Evolutionary conservation across 2,113 vertebrate genomes (phyloP).

Genomic region (Tachycineta bicolor): DNA sequence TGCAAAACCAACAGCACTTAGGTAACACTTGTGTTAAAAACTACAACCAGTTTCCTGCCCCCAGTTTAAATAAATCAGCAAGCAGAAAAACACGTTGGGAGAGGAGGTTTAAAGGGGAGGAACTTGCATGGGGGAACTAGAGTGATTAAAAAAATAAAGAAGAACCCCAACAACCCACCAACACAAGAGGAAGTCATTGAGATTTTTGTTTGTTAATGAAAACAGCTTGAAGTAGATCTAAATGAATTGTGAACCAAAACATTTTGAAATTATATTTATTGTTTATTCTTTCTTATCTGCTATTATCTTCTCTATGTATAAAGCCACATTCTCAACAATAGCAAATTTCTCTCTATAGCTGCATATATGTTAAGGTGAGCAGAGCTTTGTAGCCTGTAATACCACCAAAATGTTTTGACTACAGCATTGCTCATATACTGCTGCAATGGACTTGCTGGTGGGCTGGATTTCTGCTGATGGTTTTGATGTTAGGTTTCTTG

Average conservation of each 20-base stretch:
- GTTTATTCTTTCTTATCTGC: background rate
- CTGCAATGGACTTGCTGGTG: background rate
- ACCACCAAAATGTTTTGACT: background rate
- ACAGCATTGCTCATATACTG: background rate
- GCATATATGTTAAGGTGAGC: accelerated
- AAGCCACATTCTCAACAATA: background rate
- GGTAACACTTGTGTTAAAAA: background rate
- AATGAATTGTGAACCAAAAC: background rate
- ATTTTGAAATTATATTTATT: background rate
- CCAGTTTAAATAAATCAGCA: slow-evolving; percentile 1
- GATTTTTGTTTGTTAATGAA: background rate
- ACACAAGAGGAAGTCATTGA: background rate
- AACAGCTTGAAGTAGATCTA: background rate
- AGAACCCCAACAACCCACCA: background rate
- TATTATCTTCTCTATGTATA: background rate
- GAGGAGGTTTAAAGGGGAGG: background rate
- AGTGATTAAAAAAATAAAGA: background rate
- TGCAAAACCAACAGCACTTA: background rate
- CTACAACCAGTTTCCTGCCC: background rate
- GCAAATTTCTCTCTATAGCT: background rate
- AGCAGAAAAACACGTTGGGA: slow-evolving; percentile 19
- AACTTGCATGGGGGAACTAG: background rate
- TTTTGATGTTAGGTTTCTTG: background rate
- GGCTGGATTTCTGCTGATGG: background rate
- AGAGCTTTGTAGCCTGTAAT: background rate